Conservation (phyloP, 1,140 invertebrate species). For the Camponotus vicinus region DNA sequence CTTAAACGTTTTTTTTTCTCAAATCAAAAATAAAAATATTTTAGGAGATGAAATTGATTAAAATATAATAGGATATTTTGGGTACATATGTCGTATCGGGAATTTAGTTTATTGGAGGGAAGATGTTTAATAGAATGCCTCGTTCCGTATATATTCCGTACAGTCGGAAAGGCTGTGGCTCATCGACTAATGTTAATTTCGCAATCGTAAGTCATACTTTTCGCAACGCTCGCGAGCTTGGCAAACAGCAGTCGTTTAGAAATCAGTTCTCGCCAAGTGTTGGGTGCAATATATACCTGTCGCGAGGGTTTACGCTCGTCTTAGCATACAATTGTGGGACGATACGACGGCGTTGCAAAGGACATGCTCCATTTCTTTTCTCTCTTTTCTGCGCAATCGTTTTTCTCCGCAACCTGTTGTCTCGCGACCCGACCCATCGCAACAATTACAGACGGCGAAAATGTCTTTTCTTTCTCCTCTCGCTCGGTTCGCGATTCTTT, state of each 20-base stretch:
- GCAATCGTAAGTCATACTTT: conserved; percentile 39
- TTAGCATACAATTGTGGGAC: conserved; percentile 81
- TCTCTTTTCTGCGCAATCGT: background rate
- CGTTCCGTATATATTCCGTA: background rate
- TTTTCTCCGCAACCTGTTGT: conserved; percentile 19
- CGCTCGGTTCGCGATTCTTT: conserved; percentile 14
- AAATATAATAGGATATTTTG: too few relatives aligned
- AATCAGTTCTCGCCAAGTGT: conserved; percentile 58
- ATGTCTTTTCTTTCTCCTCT: conserved; percentile 17
- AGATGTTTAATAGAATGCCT: background rate
- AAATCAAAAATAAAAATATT: too few relatives aligned
- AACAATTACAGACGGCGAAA: conserved; percentile 51
- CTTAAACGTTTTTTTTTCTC: too few relatives aligned
- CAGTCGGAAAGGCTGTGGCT: conserved; percentile 27
- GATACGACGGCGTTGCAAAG: conserved; percentile 59
- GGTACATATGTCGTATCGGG: background rate
- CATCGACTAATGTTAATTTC: conserved; percentile 45
- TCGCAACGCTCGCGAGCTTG: conserved; percentile 42
- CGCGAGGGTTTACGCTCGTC: conserved; percentile 26
- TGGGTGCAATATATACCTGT: background rate
- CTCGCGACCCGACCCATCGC: background rate
- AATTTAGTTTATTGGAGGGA: background rate
- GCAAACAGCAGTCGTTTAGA: conserved; percentile 47
- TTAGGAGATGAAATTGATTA: too few relatives aligned
- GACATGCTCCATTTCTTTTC: conserved; percentile 76